A percentile compares a stretch with the other conserved stretches of the same genome.
Conservation (phyloP, 2,888 invertebrate genomes). For the Formica aserva region DNA sequence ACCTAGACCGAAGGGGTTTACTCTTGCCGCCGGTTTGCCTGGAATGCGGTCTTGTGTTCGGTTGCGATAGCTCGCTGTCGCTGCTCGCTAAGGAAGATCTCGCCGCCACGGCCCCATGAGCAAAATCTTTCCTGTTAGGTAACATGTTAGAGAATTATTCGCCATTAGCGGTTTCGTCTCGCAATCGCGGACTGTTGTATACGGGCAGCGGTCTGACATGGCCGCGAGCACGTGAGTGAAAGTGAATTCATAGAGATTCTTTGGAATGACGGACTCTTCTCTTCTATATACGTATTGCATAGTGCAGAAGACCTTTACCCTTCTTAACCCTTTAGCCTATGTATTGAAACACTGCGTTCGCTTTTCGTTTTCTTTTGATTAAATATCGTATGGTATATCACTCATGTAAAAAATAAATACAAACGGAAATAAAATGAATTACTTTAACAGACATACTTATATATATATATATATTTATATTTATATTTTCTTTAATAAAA, state of each 20-base stretch:
- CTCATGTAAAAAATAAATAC: neutral
- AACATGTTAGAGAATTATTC: constrained; percentile 20
- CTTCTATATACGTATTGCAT: constrained; percentile 15
- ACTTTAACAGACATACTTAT: neutral
- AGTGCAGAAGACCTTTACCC: constrained; percentile 36
- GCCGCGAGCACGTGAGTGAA: constrained; percentile 49
- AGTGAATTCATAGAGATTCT: constrained; percentile 50
- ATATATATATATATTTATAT: too few species aligned
- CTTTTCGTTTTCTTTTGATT: constrained; percentile 25
- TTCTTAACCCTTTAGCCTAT: constrained; percentile 38
- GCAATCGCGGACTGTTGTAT: constrained; percentile 35
- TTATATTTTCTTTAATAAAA: constrained; percentile 4
- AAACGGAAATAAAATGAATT: neutral
- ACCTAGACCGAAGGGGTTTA: constrained; percentile 80
- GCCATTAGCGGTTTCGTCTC: constrained; percentile 51
- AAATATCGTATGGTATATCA: neutral
- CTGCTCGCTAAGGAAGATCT: constrained; percentile 87
- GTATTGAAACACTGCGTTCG: constrained; percentile 15
- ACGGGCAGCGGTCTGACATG: constrained; percentile 26
- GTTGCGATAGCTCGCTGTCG: constrained; percentile 87
- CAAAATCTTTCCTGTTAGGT: constrained; percentile 87
- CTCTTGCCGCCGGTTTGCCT: constrained; percentile 78
- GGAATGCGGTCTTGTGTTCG: constrained; percentile 84
- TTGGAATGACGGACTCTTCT: constrained; percentile 33
- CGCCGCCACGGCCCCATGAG: constrained; percentile 88